These are phyloP conservation scores for Oryzias javanicus DNA, from an alignment of 2,113 vertebrate genomes.

Conservation along the genomic window DNA sequence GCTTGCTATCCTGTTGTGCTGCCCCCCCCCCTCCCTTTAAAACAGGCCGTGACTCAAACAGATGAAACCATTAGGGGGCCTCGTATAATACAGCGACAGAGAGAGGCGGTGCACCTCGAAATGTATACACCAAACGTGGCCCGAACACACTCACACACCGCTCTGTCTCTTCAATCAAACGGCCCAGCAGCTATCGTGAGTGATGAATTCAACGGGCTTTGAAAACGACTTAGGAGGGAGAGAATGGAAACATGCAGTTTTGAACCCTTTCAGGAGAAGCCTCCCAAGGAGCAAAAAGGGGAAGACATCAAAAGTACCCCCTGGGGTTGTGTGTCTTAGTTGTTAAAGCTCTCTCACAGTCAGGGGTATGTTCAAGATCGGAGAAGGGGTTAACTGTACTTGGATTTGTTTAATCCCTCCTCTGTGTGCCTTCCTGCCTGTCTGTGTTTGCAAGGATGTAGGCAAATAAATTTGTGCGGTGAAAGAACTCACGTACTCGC, in stretches of 20 bases:
- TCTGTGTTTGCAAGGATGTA: constrained; percentile 11
- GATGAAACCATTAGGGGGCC: constrained; percentile 62
- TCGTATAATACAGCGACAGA: constrained; percentile 46
- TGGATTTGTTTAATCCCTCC: constrained; percentile 62
- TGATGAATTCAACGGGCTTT: constrained; percentile 64
- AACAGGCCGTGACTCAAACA: constrained; percentile 38
- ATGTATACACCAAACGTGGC: constrained; percentile 42
- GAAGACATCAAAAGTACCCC: constrained; percentile 70
- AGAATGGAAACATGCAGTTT: constrained; percentile 56
- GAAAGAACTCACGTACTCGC: not conserved
- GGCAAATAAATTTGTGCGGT: constrained; percentile 1
- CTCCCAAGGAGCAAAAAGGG: constrained; percentile 54
- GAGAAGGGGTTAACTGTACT: constrained; percentile 73
- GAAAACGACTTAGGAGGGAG: constrained; percentile 61
- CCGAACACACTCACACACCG: constrained; percentile 1
- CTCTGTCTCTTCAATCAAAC: constrained; percentile 60
- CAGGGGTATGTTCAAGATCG: constrained; percentile 62
- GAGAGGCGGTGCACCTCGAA: constrained; percentile 34
- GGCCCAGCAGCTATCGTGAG: constrained; percentile 58
- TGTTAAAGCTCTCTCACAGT: constrained; percentile 64
- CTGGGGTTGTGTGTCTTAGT: constrained; percentile 61
- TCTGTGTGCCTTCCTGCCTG: constrained; percentile 25
- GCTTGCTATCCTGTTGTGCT: constrained; percentile 33
- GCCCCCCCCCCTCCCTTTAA: constrained; percentile 28
- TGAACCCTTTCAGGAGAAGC: constrained; percentile 57